A percentile compares a stretch with the other conserved stretches of the same genome.
Conservation (phyloP, 1,140 invertebrate species). For the Papilio dardanus region DNA sequence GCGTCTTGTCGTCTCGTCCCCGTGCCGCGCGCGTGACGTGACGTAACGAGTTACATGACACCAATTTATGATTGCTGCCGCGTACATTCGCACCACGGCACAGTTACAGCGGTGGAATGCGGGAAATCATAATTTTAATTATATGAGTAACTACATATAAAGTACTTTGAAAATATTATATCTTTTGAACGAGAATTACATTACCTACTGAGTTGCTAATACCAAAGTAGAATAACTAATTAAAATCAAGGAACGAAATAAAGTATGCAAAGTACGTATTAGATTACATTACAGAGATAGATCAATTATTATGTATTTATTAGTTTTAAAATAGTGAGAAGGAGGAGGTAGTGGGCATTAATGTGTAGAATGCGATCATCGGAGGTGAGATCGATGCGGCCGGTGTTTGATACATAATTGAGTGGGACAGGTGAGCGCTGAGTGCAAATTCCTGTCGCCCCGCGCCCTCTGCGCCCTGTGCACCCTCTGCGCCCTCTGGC, state of each 20-base stretch:
- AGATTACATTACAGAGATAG: too few relatives aligned
- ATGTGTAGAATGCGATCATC: background rate
- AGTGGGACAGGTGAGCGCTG: conserved; percentile 12
- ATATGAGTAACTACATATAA: too few relatives aligned
- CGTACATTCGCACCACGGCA: background rate
- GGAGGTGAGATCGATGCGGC: background rate
- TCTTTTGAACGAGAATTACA: too few relatives aligned
- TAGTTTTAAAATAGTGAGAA: background rate
- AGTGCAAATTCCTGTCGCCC: conserved; percentile 14
- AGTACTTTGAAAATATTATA: too few relatives aligned
- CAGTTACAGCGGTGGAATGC: conserved; percentile 3
- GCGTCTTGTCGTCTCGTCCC: background rate
- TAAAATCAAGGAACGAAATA: too few relatives aligned
- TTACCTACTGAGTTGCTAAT: too few relatives aligned
- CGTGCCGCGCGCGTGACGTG: background rate
- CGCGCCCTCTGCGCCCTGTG: background rate
- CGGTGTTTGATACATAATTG: conserved; percentile 12
- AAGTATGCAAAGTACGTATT: too few relatives aligned
- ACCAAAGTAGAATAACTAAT: too few relatives aligned
- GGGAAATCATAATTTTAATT: background rate
- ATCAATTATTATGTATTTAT: background rate
- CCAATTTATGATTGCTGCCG: conserved; percentile 8
- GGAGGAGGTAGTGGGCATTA: background rate
- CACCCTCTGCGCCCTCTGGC: background rate
- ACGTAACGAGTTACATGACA: conserved; percentile 34